These are phyloP conservation scores for Orchesella cincta DNA, from an alignment of 1,140 invertebrate species.

Conservation along the genomic window DNA sequence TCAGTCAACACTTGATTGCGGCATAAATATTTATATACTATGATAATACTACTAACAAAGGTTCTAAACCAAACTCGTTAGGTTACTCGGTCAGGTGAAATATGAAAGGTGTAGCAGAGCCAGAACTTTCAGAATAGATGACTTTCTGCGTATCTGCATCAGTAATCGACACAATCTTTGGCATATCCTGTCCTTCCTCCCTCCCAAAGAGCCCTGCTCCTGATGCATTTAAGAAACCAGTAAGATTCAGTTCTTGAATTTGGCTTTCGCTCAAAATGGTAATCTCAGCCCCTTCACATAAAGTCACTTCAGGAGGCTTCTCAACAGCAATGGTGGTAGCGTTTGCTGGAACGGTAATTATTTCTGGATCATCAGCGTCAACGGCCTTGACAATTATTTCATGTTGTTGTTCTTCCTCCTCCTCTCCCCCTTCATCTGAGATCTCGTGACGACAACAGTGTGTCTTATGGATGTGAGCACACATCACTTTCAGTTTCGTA, in stretches of 20 bases:
- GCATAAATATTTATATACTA: no score
- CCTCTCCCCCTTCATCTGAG: no score
- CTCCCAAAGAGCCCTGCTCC: neutral
- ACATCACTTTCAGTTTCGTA: constrained; percentile 25
- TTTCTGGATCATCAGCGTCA: neutral
- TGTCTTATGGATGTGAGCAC: constrained; percentile 43
- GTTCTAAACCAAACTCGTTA: no score
- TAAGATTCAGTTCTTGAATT: no score
- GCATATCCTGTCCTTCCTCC: neutral
- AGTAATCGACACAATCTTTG: neutral
- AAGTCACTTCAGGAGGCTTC: neutral
- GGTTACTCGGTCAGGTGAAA: no score
- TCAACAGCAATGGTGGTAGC: neutral
- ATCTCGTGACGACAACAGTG: constrained; percentile 5
- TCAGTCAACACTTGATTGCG: no score
- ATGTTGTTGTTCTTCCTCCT: neutral
- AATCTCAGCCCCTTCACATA: neutral
- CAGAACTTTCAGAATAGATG: no score
- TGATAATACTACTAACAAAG: no score
- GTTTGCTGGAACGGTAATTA: neutral
- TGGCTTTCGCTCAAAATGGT: no score
- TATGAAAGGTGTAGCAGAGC: no score
- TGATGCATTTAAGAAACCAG: no score
- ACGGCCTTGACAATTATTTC: neutral
- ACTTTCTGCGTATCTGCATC: constrained; percentile 3